These are phyloP conservation scores for Plumapathes pennacea DNA, from an alignment of 92 coral and sea anemone genomes.

Conservation along the genomic window DNA sequence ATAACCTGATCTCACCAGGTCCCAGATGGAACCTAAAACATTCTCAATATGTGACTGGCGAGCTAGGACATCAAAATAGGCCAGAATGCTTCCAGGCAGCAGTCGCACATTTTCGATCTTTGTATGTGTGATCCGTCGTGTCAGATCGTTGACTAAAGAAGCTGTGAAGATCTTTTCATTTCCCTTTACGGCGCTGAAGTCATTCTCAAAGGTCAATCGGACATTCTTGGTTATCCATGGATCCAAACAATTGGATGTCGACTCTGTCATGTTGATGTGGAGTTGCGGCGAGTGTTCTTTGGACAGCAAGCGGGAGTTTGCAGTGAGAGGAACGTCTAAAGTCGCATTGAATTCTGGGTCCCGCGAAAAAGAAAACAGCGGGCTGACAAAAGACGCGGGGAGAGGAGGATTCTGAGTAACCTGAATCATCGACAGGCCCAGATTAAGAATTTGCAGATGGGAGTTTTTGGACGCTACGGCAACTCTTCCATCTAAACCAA, in stretches of 20 bases:
- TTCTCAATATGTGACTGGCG: conserved; percentile 38
- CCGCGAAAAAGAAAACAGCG: conserved; percentile 31
- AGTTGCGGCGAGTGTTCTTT: conserved; percentile 68
- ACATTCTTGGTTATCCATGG: conserved; percentile 47
- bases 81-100: conserved; percentile 60
- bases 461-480: conserved; percentile 24
- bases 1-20: conserved; percentile 45
- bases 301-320: conserved; percentile 20
- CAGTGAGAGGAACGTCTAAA: conserved; percentile 22
- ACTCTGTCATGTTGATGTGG: conserved; percentile 33
- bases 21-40: conserved; percentile 51
- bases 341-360: conserved; percentile 24
- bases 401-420: conserved; percentile 21
- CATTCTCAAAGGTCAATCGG: conserved; percentile 38
- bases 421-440: conserved; percentile 64
- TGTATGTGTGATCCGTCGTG: neutral
- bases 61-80: conserved; percentile 44
- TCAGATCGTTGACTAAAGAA: conserved; percentile 19
- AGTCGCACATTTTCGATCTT: conserved; percentile 35
- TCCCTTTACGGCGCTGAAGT: conserved; percentile 38
- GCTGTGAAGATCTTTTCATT: conserved; percentile 26
- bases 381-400: conserved; percentile 18
- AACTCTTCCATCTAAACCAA: conserved; percentile 13
- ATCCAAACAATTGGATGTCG: conserved; percentile 48
- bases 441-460: conserved; percentile 18